phyloP scores from a whole-genome alignment of 2,113 vertebrate genomes.

The Stercorarius parasiticus region DNA sequence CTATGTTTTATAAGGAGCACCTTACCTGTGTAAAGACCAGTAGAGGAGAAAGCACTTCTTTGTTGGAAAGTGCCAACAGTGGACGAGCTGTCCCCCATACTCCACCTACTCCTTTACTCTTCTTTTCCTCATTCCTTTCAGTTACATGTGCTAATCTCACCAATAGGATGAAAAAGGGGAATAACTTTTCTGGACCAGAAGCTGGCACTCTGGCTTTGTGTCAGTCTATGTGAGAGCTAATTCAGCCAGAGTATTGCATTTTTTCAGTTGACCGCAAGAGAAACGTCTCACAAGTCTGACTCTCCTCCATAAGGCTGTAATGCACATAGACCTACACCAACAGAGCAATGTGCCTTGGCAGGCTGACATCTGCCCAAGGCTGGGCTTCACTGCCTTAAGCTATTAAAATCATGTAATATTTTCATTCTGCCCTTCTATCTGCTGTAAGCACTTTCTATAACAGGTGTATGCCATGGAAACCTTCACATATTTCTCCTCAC shows the following conservation, averaged over 20 bases:
- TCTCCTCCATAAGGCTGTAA: background rate
- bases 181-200: background rate
- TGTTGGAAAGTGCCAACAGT: background rate
- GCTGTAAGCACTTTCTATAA: background rate
- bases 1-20: background rate
- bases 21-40: background rate
- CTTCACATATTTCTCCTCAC: background rate
- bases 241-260: background rate
- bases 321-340: background rate
- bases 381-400: background rate
- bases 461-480: background rate
- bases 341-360: background rate
- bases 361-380: background rate
- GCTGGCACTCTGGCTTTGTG: background rate
- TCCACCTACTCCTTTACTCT: rapidly evolving
- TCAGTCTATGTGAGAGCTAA: background rate
- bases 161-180: background rate
- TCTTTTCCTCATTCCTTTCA: background rate
- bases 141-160: background rate
- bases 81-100: background rate
- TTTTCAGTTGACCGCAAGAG: background rate
- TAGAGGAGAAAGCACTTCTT: background rate
- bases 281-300: background rate
- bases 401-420: background rate
- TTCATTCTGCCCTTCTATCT: background rate